Base-by-base conservation (phyloP, 2,888 invertebrate species). In the Aphidoletes aphidimyza region DNA sequence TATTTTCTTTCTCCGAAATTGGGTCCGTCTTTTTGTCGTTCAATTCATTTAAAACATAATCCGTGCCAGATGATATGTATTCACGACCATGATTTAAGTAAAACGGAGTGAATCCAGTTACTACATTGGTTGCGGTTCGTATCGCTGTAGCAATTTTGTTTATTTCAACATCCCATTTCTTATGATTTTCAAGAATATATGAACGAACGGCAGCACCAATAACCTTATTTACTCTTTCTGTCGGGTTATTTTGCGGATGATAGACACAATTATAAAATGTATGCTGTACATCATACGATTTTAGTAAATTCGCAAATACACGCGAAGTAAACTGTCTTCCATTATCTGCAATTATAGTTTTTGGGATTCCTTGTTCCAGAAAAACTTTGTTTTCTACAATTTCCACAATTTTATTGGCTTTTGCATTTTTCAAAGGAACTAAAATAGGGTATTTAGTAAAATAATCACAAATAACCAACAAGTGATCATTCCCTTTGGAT, bases 221-320 rank as follows among this genome's bases (percentile, higher is more conserved):
- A 0, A 87, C 87, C 42, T 86, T 84, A 78, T 88, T 88, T 0
- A 86, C 86, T 0, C 87, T 85, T 85, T 88, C 88, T 0, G 87
- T 87, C 17, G 87, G 87, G 85, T 88, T 88, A 6, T 85, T 85
- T 85, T 88, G 88, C 0, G 88, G 87, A 47, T 87, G 87, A 85
- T 88, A 88, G 22, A 37, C 22, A 6, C 59, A 11, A 30, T 34
- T 85, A 42, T 42, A 42, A 26, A 39, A 39, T 8, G 14, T 45
- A 19, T 30, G 26, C 0, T 8, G 19, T 2, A 85, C 37, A 2
- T 34, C 37, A 49, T 83, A 83, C 6, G 22, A 19, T n/a, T 30
- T 37, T 26, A 19, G n/a, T 19, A 85, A 17, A 2, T 86, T 37
- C n/a, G 49, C 30, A 0, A 84, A 59, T 14, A 26, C 39, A 1